Percentiles rank a stretch among this genome's conserved stretches.
phyloP scores from a whole-genome alignment of 2,888 invertebrate species.

The Miltochrista miniata region DNA sequence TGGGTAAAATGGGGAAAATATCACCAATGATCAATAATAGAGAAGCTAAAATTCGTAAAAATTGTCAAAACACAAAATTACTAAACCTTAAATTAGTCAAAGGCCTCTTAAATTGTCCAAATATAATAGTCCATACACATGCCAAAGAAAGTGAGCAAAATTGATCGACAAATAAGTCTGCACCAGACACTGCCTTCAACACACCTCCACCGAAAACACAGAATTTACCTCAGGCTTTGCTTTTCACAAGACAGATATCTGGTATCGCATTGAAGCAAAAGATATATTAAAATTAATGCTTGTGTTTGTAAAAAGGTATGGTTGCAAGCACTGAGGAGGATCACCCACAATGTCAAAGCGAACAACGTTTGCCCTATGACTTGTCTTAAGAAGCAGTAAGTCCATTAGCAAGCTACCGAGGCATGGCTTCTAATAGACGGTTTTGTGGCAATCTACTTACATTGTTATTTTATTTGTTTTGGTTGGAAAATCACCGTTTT shows the following conservation, averaged over 20 bases:
- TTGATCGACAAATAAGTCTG: too few species aligned
- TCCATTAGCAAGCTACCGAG: conserved; percentile 51
- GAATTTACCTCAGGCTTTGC: not conserved
- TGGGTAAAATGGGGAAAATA: too few species aligned
- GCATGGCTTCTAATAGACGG: conserved; percentile 49
- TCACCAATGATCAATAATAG: too few species aligned
- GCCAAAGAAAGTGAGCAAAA: too few species aligned
- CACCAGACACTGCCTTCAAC: too few species aligned
- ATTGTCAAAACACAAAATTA: too few species aligned
- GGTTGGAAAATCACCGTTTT: conserved; percentile 11
- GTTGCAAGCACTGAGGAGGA: conserved; percentile 96
- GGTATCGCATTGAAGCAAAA: not conserved
- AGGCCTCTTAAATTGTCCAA: too few species aligned
- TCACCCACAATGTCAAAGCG: conserved; percentile 99
- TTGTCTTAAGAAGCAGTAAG: conserved; percentile 99
- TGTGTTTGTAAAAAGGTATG: conserved; percentile 88
- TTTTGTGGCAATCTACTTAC: conserved; percentile 17
- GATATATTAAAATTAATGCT: not conserved
- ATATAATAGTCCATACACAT: too few species aligned
- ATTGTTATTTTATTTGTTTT: conserved; percentile 24
- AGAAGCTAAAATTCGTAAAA: too few species aligned
- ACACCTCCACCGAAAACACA: not conserved
- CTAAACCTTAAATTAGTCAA: too few species aligned
- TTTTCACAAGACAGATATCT: not conserved
- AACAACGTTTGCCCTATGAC: conserved; percentile 99